Conservation (phyloP, 2,797 vertebrate genomes). For the Aeoliscus strigatus region DNA sequence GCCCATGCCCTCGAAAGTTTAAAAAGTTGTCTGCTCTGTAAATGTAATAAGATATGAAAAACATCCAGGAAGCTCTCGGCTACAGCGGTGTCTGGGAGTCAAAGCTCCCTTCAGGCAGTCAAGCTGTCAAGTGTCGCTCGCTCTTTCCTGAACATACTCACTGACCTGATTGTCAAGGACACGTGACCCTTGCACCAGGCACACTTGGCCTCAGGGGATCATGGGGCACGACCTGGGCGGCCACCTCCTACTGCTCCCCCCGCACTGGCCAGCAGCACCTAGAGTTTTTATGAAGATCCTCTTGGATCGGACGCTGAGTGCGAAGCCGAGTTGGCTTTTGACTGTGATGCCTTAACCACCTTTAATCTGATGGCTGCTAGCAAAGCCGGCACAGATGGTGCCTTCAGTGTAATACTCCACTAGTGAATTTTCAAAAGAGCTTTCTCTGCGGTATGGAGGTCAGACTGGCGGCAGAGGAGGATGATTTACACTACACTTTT, state of each 20-base stretch:
- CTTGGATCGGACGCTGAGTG: conserved; percentile 32
- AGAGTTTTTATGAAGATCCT: conserved; percentile 4
- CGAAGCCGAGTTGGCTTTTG: conserved; percentile 36
- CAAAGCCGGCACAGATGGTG: conserved; percentile 71
- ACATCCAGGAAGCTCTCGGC: too few species aligned
- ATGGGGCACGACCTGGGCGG: conserved; percentile 13
- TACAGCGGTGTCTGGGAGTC: too few species aligned
- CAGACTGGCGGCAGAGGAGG: conserved; percentile 51
- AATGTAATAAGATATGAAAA: conserved; percentile 18
- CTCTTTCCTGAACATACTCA: conserved; percentile 21
- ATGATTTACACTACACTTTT: conserved; percentile 70
- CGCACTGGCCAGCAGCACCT: conserved; percentile 5
- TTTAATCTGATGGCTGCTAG: conserved; percentile 59
- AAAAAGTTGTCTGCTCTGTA: conserved; percentile 20
- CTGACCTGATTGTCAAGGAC: conserved; percentile 49
- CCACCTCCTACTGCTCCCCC: conserved; percentile 21
- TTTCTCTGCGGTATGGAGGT: conserved; percentile 67
- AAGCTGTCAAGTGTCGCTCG: conserved; percentile 55
- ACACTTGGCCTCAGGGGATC: conserved; percentile 18
- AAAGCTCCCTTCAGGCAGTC: conserved; percentile 48
- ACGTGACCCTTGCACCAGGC: conserved; percentile 28
- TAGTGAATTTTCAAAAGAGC: conserved; percentile 63
- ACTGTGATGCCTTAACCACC: conserved; percentile 54
- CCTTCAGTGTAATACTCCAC: conserved; percentile 56
- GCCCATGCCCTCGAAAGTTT: too few species aligned